Percentiles rank a stretch among this genome's conserved stretches.
phyloP scores from a whole-genome alignment of 1,140 invertebrate genomes.

The Brachionus rotundiformis region DNA sequence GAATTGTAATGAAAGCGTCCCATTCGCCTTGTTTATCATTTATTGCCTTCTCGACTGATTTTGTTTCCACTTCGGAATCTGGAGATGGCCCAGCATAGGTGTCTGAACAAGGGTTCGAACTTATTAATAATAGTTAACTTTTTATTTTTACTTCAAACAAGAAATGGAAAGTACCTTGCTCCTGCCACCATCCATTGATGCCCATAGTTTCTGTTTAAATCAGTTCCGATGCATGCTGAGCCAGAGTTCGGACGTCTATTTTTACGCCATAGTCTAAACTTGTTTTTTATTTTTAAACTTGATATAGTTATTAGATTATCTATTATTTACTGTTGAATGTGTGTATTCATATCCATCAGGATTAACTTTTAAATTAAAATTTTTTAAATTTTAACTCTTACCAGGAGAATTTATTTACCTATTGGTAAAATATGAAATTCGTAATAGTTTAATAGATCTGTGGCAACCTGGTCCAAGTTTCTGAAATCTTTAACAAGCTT shows the following conservation, averaged over 20 bases:
- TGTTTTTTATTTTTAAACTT: background rate
- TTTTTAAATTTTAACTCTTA: too few relatives aligned
- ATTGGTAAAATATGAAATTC: conserved; percentile 41
- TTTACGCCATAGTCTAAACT: conserved; percentile 53
- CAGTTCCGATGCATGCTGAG: conserved; percentile 31
- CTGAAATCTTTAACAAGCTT: conserved; percentile 28
- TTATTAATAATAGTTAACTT: background rate
- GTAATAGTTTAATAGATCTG: conserved; percentile 27
- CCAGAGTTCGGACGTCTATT: conserved; percentile 39
- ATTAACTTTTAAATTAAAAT: conserved; percentile 4
- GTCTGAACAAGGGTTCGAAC: conserved; percentile 48
- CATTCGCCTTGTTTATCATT: background rate
- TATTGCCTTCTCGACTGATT: conserved; percentile 39
- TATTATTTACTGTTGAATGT: background rate
- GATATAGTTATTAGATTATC: background rate
- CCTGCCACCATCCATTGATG: conserved; percentile 18
- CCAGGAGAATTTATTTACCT: background rate
- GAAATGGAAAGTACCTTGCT: too few relatives aligned
- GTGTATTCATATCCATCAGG: conserved; percentile 50
- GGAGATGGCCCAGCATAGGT: conserved; percentile 24
- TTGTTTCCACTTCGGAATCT: conserved; percentile 49
- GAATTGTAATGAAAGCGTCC: conserved; percentile 48
- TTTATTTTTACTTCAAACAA: too few relatives aligned
- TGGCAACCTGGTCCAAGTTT: background rate
- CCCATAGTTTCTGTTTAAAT: conserved; percentile 47